Evolutionary conservation across 1,140 invertebrate genomes (phyloP), one percentile per base, ranked within the genome.

Genomic region (Daktulosphaira vitifoliae): DNA sequence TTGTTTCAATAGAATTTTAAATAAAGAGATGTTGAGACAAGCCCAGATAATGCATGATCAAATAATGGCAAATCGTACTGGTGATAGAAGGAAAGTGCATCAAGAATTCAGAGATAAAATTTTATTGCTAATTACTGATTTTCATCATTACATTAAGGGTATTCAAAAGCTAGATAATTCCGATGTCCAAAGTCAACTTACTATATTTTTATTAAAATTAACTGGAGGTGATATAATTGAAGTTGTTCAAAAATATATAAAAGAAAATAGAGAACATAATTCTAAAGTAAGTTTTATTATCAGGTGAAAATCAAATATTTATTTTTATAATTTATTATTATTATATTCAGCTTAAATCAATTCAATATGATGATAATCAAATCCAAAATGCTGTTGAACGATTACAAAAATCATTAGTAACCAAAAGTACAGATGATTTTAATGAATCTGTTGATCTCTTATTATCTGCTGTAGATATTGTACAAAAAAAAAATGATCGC

Each of bases 401-500:
- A 62, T 73, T 88, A 23, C 81, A 88, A 69, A 85, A 83, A 73
- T 78, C 81, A 18, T 65, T 88, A 20, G 65, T 50, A 72, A 77
- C 71, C 73, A 81, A 68, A 78, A 82, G 75, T 73, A 72, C 82
- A 72, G 90, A 94, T 38, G 84, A 90, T 3, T 96, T 95, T 75
- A 81, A 89, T 65, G 78, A 80, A 67, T 76, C 80, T 8, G 76
- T 87, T 53, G 90, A 95, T 71, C 73, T 79, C 7, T 83, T 86
- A 11, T 78, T 93, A 68, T 77, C 81, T 29, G 78, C 80, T 67
- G 74, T 74, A 42, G 89, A 89, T 68, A 85, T 96, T 77, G 81
- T 92, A 67, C 74, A 92, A 39, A 90, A 87, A 70, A 96, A 95
- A 77, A 81, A 84, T 65, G 90, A 94, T 73, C 91, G 90, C 71